Conservation (phyloP, 2,797 vertebrate genomes). For the Jordanella pulchra region DNA sequence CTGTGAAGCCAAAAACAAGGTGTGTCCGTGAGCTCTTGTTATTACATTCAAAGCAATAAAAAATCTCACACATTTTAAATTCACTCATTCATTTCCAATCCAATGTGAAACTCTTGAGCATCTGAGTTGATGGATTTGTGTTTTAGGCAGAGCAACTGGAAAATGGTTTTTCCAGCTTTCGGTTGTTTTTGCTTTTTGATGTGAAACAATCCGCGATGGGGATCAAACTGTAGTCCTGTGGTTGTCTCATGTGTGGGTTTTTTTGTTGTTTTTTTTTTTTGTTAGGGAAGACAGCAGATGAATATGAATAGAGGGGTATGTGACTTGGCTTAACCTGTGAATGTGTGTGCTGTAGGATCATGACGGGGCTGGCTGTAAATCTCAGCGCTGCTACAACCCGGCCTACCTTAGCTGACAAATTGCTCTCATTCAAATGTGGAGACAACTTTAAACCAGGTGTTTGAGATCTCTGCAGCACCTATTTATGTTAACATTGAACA, state of each 20-base stretch:
- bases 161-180: conserved; percentile 73
- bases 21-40: conserved; percentile 79
- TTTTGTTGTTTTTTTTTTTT: conserved; percentile 80
- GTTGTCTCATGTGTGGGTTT: conserved; percentile 72
- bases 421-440: conserved; percentile 54
- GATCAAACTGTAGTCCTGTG: conserved; percentile 59
- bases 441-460: conserved; percentile 57
- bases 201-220: conserved; percentile 69
- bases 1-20: conserved; percentile 78
- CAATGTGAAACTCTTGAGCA: conserved; percentile 54
- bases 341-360: conserved; percentile 70
- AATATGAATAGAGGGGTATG: conserved; percentile 84
- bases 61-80: conserved; percentile 74
- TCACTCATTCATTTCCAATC: conserved; percentile 72
- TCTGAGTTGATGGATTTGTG: conserved; percentile 68
- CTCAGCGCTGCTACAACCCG: conserved; percentile 53
- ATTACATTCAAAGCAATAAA: conserved; percentile 75
- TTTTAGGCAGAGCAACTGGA: conserved; percentile 71
- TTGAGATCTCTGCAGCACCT: conserved; percentile 51
- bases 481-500: conserved; percentile 54
- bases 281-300: conserved; percentile 78
- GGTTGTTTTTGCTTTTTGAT: conserved; percentile 73
- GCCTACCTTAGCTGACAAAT: conserved; percentile 70
- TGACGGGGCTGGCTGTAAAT: conserved; percentile 75
- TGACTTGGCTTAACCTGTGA: conserved; percentile 67